Conservation (phyloP, 2,888 invertebrate genomes). For the Torymus texanus region DNA sequence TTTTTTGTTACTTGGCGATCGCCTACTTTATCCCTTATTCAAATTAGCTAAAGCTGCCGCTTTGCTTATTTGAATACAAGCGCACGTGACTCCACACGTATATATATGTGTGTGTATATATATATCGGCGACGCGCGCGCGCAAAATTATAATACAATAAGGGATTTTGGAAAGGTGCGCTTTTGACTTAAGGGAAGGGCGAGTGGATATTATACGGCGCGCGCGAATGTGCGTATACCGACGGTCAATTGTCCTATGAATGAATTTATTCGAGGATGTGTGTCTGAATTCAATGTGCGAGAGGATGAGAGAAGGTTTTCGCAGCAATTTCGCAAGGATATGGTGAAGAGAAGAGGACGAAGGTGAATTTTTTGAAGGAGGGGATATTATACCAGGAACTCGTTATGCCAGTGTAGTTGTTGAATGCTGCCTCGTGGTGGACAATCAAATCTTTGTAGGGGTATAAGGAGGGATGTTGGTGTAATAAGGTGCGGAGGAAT, state of each 20-base stretch:
- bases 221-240: not conserved
- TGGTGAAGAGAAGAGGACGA: not conserved
- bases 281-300: not conserved
- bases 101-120: constrained; percentile 36
- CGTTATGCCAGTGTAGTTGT: too few relatives aligned
- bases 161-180: constrained; percentile 61
- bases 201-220: not conserved
- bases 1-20: not conserved
- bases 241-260: constrained; percentile 40
- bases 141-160: constrained; percentile 72
- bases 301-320: not conserved
- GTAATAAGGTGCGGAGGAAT: too few relatives aligned
- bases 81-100: constrained; percentile 59
- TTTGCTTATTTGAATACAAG: constrained; percentile 68
- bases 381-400: too few relatives aligned
- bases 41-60: constrained; percentile 67
- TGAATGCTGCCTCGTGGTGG: too few relatives aligned
- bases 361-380: too few relatives aligned
- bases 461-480: too few relatives aligned
- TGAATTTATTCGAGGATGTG: constrained; percentile 33
- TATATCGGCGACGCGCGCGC: constrained; percentile 60
- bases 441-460: too few relatives aligned
- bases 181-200: constrained; percentile 39
- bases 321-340: not conserved
- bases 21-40: constrained; percentile 71